Evolutionary conservation across 1,140 invertebrate genomes (phyloP), one percentile per base, ranked within the genome.

Genomic region (Scaptomyza graminum): DNA sequence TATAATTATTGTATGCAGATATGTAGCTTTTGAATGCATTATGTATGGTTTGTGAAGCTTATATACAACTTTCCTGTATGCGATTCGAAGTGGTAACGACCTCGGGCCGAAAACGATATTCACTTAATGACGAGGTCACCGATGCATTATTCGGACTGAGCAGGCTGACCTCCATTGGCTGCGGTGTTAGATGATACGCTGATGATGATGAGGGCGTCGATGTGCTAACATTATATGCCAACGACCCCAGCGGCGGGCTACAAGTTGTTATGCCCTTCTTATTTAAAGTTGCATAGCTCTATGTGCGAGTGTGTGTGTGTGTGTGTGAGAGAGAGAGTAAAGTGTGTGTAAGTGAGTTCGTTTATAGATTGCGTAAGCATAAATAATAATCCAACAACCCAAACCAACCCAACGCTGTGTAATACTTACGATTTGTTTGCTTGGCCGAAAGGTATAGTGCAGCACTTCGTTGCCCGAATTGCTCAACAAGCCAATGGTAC

Each of bases 41-140:
- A 34, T 34, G 31, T 31, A 31, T 31, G 28, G 28, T 31, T 31
- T 67, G 37, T 47, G 50, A 57, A 65, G 49, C 83, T 95, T 96
- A 96, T 95, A 96, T 96, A 95, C 95, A 96, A 93, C 95, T 96
- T 93, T 96, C 95, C 92, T 96, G 96, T 92, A 96, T 96, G 78
- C 95, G 94, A 93, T 96, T 96, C 47, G 95, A 96, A 50, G 95
- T 95, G 73, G 96, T 96, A 66, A 96, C 95, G 55, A 96, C 95
- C 92, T 96, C 96, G 43, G 95, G 95, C 67, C 94, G 94, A 74
- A 94, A 92, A 57, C 94, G 92, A 79, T 94, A 94, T 72, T 93
- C 93, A 9, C 93, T 94, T 18, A 94, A 91, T 37, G 93, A 94
- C 80, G 94, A 94, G 83, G 93, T 94, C 76, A 94, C 93, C 28